Evolutionary conservation across 2,888 invertebrate genomes (phyloP).

Genomic region (Tillus elongatus): DNA sequence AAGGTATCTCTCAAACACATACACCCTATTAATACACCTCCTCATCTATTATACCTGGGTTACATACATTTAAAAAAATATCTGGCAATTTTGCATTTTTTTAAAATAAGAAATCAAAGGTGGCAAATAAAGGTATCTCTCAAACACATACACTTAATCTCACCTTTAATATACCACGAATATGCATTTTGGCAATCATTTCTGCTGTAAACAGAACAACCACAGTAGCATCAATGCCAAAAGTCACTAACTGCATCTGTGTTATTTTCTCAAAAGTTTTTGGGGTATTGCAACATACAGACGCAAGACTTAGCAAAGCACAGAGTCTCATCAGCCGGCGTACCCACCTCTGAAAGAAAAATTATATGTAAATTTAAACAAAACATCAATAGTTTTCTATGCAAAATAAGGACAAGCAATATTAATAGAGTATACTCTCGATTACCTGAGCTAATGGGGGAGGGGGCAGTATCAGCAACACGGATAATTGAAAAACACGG

Average conservation of each 20-base stretch:
- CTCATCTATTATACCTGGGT: too few relatives aligned
- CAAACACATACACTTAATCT: slow-evolving; percentile 9
- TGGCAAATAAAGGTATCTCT: too few relatives aligned
- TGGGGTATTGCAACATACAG: slow-evolving; percentile 96
- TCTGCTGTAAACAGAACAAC: slow-evolving; percentile 93
- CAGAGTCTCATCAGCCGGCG: slow-evolving; percentile 78
- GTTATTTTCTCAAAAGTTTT: slow-evolving; percentile 87
- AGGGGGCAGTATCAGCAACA: too few relatives aligned
- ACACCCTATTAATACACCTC: too few relatives aligned
- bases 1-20: too few relatives aligned
- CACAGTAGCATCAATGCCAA: slow-evolving; percentile 80
- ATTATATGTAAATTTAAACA: slow-evolving; percentile 1
- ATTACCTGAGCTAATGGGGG: too few relatives aligned
- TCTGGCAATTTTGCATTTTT: too few relatives aligned
- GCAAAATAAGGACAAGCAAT: neutral
- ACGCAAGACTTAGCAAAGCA: slow-evolving; percentile 87
- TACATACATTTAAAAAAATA: too few relatives aligned
- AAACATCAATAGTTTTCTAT: neutral
- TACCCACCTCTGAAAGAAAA: slow-evolving; percentile 68
- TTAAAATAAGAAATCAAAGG: too few relatives aligned
- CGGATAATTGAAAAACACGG: too few relatives aligned
- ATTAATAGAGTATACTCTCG: too few relatives aligned
- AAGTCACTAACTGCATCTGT: slow-evolving; percentile 82
- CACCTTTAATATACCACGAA: slow-evolving; percentile 82
- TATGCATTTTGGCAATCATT: slow-evolving; percentile 98